Evolutionary conservation across 2,113 vertebrate genomes (phyloP).

Genomic region (Pithys albifrons): DNA sequence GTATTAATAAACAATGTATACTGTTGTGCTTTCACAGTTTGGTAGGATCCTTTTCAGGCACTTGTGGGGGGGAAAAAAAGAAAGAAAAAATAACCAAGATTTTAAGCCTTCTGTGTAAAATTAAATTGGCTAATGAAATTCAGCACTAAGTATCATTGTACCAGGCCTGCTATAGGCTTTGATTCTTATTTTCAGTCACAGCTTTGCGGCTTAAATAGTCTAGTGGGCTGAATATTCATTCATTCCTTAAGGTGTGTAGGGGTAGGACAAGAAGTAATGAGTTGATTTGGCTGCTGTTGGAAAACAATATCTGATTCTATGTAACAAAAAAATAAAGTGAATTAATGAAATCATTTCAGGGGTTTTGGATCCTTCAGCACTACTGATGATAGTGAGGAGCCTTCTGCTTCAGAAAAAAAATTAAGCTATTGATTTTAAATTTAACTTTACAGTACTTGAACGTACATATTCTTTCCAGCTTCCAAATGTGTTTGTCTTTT

Average conservation of each 20-base stretch:
- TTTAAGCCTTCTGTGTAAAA: neutral
- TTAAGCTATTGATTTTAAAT: neutral
- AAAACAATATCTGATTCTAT: neutral
- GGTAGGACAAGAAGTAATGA: neutral
- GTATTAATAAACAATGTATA: neutral
- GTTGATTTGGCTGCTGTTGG: neutral
- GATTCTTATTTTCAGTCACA: neutral
- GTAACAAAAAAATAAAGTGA: neutral
- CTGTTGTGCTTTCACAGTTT: neutral
- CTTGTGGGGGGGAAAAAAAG: neutral
- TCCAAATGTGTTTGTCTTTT: neutral
- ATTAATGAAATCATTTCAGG: fast-evolving
- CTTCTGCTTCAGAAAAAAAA: neutral
- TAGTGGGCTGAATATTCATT: neutral
- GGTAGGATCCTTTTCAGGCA: neutral
- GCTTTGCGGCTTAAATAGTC: neutral
- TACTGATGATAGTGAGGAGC: neutral
- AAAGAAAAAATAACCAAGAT: neutral
- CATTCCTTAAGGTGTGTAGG: neutral
- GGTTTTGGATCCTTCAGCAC: neutral
- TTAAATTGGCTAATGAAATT: neutral
- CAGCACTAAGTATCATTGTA: neutral
- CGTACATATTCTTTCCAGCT: neutral
- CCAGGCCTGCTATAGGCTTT: neutral
- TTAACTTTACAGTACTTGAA: neutral